Conservation (phyloP, 2,888 invertebrate species). For the Nezara viridula region DNA sequence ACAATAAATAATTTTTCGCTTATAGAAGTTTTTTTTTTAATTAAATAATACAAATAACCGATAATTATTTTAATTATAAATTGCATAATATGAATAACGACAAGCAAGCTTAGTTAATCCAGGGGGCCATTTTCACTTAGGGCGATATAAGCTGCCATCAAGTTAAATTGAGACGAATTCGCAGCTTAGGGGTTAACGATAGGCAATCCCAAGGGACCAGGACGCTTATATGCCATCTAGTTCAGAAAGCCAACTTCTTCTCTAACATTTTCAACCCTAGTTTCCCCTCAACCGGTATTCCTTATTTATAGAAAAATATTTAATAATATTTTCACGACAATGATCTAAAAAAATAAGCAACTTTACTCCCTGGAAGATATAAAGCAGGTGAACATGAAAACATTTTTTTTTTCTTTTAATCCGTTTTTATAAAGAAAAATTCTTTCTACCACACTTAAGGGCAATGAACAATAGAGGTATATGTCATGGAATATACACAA, state of each 20-base stretch:
- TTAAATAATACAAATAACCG: too few relatives aligned
- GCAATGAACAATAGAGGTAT: too few relatives aligned
- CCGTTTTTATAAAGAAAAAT: too few relatives aligned
- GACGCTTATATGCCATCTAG: not conserved
- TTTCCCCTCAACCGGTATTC: not conserved
- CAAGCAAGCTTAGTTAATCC: not conserved
- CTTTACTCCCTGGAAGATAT: too few relatives aligned
- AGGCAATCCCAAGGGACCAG: constrained; percentile 2
- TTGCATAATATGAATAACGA: not conserved
- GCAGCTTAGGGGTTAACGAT: constrained; percentile 39
- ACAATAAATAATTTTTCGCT: too few relatives aligned
- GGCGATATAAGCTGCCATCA: not conserved
- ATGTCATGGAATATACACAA: too few relatives aligned
- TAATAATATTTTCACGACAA: not conserved
- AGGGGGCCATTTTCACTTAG: constrained; percentile 3
- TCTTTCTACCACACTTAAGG: too few relatives aligned
- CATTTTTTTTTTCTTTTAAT: too few relatives aligned
- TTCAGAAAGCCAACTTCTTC: not conserved
- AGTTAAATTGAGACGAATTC: constrained; percentile 18
- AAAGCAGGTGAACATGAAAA: too few relatives aligned
- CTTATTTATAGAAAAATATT: not conserved
- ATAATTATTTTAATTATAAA: not conserved
- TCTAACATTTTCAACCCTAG: not conserved
- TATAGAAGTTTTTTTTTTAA: too few relatives aligned
- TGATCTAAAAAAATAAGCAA: too few relatives aligned